Percentiles rank a stretch among this genome's conserved stretches.
These are phyloP conservation scores for Trachythela sp. DNA, from an alignment of 64 coral and sea anemone genomes.

Conservation along the genomic window DNA sequence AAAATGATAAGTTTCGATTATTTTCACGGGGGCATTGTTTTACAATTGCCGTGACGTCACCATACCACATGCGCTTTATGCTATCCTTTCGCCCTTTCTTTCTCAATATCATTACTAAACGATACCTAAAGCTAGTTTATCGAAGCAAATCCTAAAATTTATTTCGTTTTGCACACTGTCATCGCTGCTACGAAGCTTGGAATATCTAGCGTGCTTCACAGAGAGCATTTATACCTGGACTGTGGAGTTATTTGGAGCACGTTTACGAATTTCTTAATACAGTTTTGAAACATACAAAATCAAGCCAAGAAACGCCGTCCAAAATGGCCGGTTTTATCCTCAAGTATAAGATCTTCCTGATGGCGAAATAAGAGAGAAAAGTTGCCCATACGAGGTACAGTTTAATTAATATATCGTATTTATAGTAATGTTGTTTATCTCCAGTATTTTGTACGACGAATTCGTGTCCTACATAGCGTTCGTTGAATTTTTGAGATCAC, in stretches of 20 bases:
- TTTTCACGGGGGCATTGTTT: conserved; percentile 95
- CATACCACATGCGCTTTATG: conserved; percentile 99
- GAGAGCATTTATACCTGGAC: conserved; percentile 86
- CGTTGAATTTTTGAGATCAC: not conserved
- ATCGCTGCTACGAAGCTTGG: conserved; percentile 55
- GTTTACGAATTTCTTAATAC: conserved; percentile 82
- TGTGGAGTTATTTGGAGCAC: conserved; percentile 90
- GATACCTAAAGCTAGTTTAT: conserved; percentile 99
- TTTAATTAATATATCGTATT: not conserved
- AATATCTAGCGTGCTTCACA: conserved; percentile 39
- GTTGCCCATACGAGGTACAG: not conserved
- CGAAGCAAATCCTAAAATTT: conserved; percentile 46
- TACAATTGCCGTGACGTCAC: conserved; percentile 99
- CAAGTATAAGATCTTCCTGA: conserved; percentile 66
- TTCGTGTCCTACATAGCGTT: not conserved
- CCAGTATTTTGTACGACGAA: not conserved
- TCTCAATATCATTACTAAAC: conserved; percentile 99
- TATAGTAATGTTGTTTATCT: conserved; percentile 8
- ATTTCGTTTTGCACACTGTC: conserved; percentile 75
- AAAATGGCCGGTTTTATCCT: conserved; percentile 99
- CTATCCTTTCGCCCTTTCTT: conserved; percentile 99
- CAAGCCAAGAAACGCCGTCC: conserved; percentile 94
- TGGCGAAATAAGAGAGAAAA: not conserved
- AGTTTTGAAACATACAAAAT: conserved; percentile 92
- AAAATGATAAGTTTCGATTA: not conserved